Evolutionary conservation across 2,888 invertebrate genomes (phyloP).

Genomic region (Steromphala cineraria): DNA sequence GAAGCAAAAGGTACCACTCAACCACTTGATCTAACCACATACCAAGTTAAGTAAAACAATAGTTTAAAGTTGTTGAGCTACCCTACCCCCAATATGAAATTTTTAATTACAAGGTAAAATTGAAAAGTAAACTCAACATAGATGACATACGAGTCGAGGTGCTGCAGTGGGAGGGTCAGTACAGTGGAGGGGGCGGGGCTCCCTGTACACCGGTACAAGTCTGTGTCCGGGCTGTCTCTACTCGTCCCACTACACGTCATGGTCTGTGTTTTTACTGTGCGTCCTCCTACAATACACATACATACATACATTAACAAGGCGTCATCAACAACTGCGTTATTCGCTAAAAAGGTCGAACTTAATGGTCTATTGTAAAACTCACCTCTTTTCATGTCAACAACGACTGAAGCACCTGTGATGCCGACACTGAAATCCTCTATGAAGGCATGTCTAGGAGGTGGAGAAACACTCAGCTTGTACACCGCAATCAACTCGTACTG

Average conservation of each 20-base stretch:
- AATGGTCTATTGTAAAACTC: neutral
- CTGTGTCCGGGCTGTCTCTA: neutral
- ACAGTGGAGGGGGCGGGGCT: neutral
- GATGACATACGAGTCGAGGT: neutral
- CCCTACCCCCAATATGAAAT: no score
- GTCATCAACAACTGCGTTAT: no score
- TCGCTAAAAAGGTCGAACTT: no score
- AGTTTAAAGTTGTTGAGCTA: no score
- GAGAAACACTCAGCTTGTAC: neutral
- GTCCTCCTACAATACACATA: no score
- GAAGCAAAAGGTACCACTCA: no score
- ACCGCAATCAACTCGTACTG: neutral
- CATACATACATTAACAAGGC: no score
- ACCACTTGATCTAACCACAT: no score
- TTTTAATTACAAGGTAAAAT: no score
- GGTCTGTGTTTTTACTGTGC: neutral
- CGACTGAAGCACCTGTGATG: neutral
- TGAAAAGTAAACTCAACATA: no score
- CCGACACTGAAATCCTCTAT: constrained; percentile 22
- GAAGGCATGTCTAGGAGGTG: constrained; percentile 18
- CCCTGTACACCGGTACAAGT: neutral
- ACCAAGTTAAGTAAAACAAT: no score
- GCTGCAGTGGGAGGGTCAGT: neutral
- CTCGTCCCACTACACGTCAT: neutral
- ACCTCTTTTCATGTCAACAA: constrained; percentile 14